phyloP scores from a whole-genome alignment of 2,113 vertebrate species.

The Tichodroma muraria region DNA sequence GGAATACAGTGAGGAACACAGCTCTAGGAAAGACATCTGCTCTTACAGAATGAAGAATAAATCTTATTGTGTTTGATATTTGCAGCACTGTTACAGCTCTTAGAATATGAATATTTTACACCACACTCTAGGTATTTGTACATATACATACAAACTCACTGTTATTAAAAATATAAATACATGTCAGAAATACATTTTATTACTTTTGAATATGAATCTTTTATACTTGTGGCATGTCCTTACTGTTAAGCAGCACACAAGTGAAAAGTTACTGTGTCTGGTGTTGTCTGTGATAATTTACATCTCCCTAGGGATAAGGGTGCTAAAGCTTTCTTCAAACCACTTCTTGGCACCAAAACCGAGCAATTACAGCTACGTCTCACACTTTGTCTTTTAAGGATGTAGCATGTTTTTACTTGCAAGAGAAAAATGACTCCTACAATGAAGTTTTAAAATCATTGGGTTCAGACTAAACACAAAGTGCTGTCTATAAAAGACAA shows the following conservation, averaged over 20 bases:
- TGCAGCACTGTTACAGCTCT: neutral
- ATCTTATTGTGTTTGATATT: neutral
- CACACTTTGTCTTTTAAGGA: constrained; percentile 16
- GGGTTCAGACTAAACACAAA: neutral
- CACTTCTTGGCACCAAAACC: constrained; percentile 15
- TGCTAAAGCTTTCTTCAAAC: constrained; percentile 18
- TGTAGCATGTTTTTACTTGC: constrained; percentile 10
- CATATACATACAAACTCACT: neutral
- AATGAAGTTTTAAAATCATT: neutral
- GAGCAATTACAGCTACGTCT: constrained; percentile 8
- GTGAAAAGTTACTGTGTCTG: neutral
- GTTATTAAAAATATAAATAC: neutral
- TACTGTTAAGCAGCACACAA: neutral
- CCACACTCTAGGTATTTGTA: neutral
- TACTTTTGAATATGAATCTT: neutral
- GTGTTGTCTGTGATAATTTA: neutral
- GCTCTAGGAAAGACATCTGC: neutral
- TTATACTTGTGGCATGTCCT: neutral
- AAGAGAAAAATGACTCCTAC: constrained; percentile 14
- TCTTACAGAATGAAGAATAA: neutral
- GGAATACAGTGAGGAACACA: neutral
- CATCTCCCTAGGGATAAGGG: neutral
- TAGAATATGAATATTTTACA: neutral
- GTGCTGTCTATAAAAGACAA: neutral
- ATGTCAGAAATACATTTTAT: neutral